phyloP scores from a whole-genome alignment of 2,888 invertebrate genomes.

The Idaea biselata region DNA sequence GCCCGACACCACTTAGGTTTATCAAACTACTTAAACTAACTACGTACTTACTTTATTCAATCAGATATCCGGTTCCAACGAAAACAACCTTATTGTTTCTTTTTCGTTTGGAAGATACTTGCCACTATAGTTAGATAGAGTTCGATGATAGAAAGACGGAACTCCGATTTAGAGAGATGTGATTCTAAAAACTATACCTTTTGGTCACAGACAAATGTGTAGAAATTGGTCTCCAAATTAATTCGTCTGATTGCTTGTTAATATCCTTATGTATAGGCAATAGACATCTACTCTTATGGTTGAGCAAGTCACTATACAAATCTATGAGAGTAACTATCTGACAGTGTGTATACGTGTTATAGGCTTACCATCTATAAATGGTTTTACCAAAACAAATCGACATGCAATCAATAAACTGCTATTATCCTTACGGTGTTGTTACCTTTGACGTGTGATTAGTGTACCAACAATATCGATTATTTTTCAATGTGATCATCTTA shows the following conservation, averaged over 20 bases:
- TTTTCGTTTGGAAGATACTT: not conserved
- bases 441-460: not conserved
- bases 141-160: not conserved
- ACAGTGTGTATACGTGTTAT: not conserved
- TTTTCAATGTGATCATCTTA: not conserved
- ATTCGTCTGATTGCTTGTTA: no score
- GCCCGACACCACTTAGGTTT: conserved; percentile 62
- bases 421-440: not conserved
- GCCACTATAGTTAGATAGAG: not conserved
- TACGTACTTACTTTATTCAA: not conserved
- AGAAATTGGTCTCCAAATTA: no score
- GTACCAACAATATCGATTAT: not conserved
- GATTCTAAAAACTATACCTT: not conserved
- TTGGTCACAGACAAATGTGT: not conserved
- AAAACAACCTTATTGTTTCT: not conserved
- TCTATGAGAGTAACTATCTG: not conserved
- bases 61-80: not conserved
- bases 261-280: no score
- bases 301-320: not conserved
- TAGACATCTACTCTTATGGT: not conserved
- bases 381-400: not conserved
- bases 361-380: not conserved
- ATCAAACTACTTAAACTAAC: conserved; percentile 43
- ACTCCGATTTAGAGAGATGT: not conserved
- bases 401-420: not conserved